Conservation (phyloP, 2,888 invertebrate species). For the Iselma pallidipennis region DNA sequence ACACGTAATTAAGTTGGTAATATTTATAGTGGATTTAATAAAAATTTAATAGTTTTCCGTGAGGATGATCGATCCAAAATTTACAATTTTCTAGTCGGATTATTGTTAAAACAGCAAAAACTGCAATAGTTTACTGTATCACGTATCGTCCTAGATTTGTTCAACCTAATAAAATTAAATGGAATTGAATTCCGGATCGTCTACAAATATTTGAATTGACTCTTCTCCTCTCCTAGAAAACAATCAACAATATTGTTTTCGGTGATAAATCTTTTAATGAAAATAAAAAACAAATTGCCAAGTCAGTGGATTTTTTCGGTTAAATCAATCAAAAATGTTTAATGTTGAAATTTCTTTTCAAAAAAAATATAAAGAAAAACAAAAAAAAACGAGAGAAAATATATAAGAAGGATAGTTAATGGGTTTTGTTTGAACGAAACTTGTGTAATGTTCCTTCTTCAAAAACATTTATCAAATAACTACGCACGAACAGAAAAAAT, state of each 20-base stretch:
- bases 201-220: no score
- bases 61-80: not conserved
- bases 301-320: not conserved
- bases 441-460: not conserved
- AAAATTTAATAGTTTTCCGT: not conserved
- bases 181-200: not conserved
- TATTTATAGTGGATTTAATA: no score
- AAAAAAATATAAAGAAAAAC: not conserved
- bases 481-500: not conserved
- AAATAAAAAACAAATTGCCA: not conserved
- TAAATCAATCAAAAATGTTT: slow-evolving; percentile 1
- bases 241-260: not conserved
- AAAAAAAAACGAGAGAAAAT: not conserved
- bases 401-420: not conserved
- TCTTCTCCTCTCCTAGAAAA: no score
- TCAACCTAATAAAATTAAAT: not conserved
- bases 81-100: not conserved
- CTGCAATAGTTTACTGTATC: not conserved
- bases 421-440: not conserved
- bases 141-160: not conserved
- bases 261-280: no score
- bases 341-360: not conserved
- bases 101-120: not conserved
- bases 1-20: not conserved
- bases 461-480: slow-evolving; percentile 3